Base-by-base conservation (phyloP, 2,113 vertebrate genomes). In the Spermophilus dauricus region DNA sequence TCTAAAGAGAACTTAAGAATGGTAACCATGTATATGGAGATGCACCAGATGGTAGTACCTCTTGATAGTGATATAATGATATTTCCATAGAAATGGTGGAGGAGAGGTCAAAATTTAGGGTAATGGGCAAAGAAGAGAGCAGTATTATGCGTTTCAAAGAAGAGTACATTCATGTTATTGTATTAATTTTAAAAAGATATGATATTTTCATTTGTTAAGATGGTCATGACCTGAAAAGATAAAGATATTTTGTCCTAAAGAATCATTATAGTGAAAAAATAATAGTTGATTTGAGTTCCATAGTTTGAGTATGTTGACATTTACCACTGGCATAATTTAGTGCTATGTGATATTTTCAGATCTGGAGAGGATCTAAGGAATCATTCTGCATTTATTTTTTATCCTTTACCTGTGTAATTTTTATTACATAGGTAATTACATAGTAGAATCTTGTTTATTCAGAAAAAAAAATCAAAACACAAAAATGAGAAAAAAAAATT, bases 1-100 rank as follows among this genome's bases (percentile, higher is more conserved):
- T 95, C 11, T 76, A 77, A 91, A 83, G 70, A 87, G 34, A 94
- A 95, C 37, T 24, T 67, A 8, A 89, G n/a, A 56, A 63, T 56
- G 26, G 10, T 82, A 67, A 70, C 28, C 67, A 24, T 34, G 4
- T 51, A 81, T n/a, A 94, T 65, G 58, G 39, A 76, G 73, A 85
- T 13, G 73, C 14, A 83, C 2, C 22, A 84, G 63, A 51, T 22
- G 24, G 61, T 53, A 13, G 0, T 61, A 67, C 61, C 8, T 63
- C 9, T 26, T 63, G 26, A 28, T 63, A 63, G 9, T 28, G 24
- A 63, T 9, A 63, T 63, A 24, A 80, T 14, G 6, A 58, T 45
- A 10, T 78, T 89, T 94, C 42, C 22, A 72, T 12, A 26, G 48
- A 75, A 72, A 78, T 48, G 12, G 18, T 13, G 39, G 70, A 70